Evolutionary conservation across 2,888 invertebrate species (phyloP), one percentile per base, ranked within the genome.

Genomic region (Lasioglossum malachurum): DNA sequence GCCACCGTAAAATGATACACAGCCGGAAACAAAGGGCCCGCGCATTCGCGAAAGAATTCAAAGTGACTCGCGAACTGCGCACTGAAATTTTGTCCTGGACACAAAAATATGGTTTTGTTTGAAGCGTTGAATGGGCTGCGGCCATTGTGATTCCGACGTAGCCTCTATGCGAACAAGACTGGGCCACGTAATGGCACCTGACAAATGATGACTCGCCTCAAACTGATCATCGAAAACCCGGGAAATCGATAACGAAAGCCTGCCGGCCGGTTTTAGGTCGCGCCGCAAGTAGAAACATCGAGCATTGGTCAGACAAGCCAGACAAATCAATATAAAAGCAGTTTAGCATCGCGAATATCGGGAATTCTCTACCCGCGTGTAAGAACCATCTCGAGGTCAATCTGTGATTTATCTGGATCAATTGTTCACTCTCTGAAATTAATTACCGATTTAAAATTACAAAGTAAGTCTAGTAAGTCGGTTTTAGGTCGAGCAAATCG

Each of bases 81-180:
- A 31, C 64, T 64, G 64, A 64, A 64, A 31, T 64, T 64, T 64
- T 27, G 16, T 31, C 16, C 31, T 0, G 64, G 31, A 2, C 31
- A 64, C 27, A 64, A 64, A 64, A 64, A 64, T 64, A 64, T 64
- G 64, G 64, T 64, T 31, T 31, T 64, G 64, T 64, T 31, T 64
- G 64, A 31, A 64, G 16, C 64, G 31, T 16, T 27, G 64, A 64
- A 64, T 27, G 64, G 16, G 16, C 7, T 7, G 2, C 64, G 31
- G 16, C 27, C 64, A 64, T 64, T 64, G 64, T 64, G 31, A 64
- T 64, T 16, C 64, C 31, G 64, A 16, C 7, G 16, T 8, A 16
- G 16, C 16, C 64, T 16, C 7, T 31, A 64, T 16, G 64, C 31
- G 64, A 64, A 12, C 64, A 31, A 64, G 64, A 64, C 16, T 64